These are phyloP conservation scores for Lutraria lutraria DNA, from an alignment of 2,888 invertebrate genomes.

Conservation along the genomic window DNA sequence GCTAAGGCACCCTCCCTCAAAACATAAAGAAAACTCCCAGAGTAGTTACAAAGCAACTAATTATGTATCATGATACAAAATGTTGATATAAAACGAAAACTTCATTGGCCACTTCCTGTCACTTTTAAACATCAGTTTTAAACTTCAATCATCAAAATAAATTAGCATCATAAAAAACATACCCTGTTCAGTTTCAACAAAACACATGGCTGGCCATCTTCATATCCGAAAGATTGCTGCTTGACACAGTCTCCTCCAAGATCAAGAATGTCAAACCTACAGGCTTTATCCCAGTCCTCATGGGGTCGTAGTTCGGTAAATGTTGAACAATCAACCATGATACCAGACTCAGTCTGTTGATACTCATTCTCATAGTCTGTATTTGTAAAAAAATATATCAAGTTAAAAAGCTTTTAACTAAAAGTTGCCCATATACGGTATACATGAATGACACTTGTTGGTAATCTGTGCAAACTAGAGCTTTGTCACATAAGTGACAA, in stretches of 20 bases:
- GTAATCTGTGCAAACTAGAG: too few species aligned
- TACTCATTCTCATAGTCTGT: conserved; percentile 85
- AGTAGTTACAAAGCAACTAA: too few species aligned
- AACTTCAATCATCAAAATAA: background rate
- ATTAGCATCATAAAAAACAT: conserved; percentile 67
- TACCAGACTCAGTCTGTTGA: conserved; percentile 82
- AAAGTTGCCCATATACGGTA: too few species aligned
- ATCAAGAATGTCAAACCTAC: conserved; percentile 91
- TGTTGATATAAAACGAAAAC: too few species aligned
- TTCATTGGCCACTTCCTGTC: too few species aligned
- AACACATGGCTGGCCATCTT: conserved; percentile 95
- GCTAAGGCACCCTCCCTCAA: too few species aligned
- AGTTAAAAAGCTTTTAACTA: background rate
- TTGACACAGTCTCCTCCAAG: conserved; percentile 91
- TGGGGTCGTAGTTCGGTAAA: conserved; percentile 89
- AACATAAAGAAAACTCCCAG: too few species aligned
- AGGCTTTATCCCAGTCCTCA: conserved; percentile 89
- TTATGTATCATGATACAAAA: too few species aligned
- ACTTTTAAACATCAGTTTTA: too few species aligned
- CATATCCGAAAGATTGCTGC: conserved; percentile 94
- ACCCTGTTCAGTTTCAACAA: conserved; percentile 99
- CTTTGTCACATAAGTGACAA: too few species aligned
- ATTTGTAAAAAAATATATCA: conserved; percentile 23
- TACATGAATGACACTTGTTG: too few species aligned
- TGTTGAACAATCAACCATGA: conserved; percentile 90